Evolutionary conservation across 2,797 vertebrate species (phyloP).

Genomic region (Pteropus rufus): DNA sequence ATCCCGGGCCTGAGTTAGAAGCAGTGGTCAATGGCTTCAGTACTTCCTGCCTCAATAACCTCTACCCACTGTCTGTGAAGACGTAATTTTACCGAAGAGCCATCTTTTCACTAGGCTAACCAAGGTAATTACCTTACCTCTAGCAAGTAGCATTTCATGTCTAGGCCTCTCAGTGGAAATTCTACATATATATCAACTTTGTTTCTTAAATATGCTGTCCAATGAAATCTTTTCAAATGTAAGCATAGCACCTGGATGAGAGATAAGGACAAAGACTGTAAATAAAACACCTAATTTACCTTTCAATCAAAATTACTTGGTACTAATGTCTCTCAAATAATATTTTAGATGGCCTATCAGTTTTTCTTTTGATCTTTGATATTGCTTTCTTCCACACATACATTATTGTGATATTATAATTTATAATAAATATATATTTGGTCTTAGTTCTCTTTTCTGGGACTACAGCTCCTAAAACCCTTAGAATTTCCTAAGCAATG

Average conservation of each 20-base stretch:
- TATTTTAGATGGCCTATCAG: not conserved
- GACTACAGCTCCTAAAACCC: not conserved
- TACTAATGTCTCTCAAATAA: not conserved
- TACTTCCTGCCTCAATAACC: not conserved
- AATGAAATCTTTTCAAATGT: conserved; percentile 98
- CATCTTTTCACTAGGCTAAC: not conserved
- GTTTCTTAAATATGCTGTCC: conserved; percentile 98
- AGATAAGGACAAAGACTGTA: not conserved
- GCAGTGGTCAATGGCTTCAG: not conserved
- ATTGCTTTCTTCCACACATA: not conserved
- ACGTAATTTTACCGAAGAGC: not conserved
- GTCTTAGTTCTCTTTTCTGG: not conserved
- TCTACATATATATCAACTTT: conserved; percentile 98
- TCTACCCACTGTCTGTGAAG: not conserved
- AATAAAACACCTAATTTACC: not conserved
- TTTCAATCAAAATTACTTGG: not conserved
- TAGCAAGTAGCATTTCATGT: conserved; percentile 96
- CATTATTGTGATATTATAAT: not conserved
- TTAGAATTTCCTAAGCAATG: not conserved
- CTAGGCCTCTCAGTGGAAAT: conserved; percentile 93
- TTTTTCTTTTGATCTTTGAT: not conserved
- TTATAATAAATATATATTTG: not conserved
- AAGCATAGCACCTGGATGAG: conserved; percentile 93
- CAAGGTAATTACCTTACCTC: conserved; percentile 85
- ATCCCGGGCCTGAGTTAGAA: not conserved